Percentiles rank a stretch among this genome's conserved stretches.
These are phyloP conservation scores for Dinomys branickii DNA, from an alignment of 2,113 vertebrate species.

Conservation along the genomic window DNA sequence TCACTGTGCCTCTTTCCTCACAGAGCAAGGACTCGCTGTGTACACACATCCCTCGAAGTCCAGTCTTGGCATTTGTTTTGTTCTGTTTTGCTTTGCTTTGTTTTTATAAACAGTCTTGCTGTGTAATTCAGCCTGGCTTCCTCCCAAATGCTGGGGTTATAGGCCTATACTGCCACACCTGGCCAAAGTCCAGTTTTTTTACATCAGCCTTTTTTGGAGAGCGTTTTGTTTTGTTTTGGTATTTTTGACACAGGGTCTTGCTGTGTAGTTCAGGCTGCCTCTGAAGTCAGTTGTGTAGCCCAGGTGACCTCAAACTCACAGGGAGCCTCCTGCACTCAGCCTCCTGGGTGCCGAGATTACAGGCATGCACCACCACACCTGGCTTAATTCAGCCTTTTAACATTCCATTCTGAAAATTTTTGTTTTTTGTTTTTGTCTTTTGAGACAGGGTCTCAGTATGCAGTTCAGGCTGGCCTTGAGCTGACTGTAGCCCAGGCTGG, in stretches of 20 bases:
- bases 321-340: background rate
- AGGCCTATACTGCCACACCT: background rate
- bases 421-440: background rate
- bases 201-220: background rate
- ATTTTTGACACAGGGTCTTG: background rate
- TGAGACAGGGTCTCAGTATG: background rate
- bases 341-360: background rate
- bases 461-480: no score
- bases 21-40: background rate
- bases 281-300: background rate
- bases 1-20: background rate
- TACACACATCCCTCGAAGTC: background rate
- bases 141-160: background rate
- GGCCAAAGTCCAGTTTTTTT: background rate
- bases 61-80: background rate
- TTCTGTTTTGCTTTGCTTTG: background rate
- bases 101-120: background rate
- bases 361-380: background rate
- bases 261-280: background rate
- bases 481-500: no score
- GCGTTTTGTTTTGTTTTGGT: background rate
- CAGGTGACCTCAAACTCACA: background rate
- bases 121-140: background rate
- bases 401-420: background rate
- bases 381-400: background rate